Evolutionary conservation across 2,797 vertebrate species (phyloP).

Genomic region (Pangasius macronema): DNA sequence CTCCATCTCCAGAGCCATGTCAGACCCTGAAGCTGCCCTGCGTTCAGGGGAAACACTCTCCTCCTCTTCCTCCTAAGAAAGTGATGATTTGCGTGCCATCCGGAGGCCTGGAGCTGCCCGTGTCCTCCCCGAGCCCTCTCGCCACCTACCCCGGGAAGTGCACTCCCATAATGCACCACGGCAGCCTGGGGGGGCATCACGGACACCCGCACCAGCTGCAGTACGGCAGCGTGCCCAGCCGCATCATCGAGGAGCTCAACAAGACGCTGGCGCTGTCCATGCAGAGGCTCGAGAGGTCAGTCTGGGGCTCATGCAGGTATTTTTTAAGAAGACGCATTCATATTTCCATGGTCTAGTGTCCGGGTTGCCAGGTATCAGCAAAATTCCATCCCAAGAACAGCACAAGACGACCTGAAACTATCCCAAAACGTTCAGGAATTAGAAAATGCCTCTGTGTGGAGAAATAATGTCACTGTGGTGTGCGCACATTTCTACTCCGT

Average conservation of each 20-base stretch:
- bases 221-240: slow-evolving; percentile 87
- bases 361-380: background rate
- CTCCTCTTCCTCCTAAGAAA: slow-evolving; percentile 98
- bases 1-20: slow-evolving; percentile 84
- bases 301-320: background rate
- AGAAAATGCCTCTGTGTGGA: background rate
- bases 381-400: background rate
- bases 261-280: slow-evolving; percentile 97
- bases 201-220: slow-evolving; percentile 90
- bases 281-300: slow-evolving; percentile 96
- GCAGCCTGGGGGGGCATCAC: slow-evolving; percentile 62
- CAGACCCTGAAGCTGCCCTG: slow-evolving; percentile 94
- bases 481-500: background rate
- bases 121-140: slow-evolving; percentile 69
- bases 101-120: slow-evolving; percentile 83
- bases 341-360: background rate
- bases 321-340: background rate
- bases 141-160: slow-evolving; percentile 84
- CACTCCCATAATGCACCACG: slow-evolving; percentile 77
- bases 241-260: slow-evolving; percentile 97
- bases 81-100: slow-evolving; percentile 97
- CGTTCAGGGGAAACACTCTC: slow-evolving; percentile 92
- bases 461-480: background rate
- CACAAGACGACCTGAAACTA: background rate
- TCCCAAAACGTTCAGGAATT: background rate